phyloP scores from a whole-genome alignment of 2,888 invertebrate species.

The Netelia melanura region DNA sequence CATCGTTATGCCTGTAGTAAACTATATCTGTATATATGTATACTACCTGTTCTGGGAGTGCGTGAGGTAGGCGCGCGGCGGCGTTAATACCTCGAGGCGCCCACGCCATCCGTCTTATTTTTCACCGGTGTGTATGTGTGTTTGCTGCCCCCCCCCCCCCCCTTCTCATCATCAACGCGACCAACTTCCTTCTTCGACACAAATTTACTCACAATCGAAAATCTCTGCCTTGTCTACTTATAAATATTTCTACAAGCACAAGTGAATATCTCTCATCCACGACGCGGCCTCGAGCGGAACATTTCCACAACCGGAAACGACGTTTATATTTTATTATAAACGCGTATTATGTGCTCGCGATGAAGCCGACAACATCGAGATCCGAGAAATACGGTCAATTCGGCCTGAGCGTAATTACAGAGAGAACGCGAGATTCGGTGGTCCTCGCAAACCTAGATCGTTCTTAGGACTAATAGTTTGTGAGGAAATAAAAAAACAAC shows the following conservation, averaged over 20 bases:
- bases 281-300: constrained; percentile 46
- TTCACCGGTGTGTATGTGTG: constrained; percentile 8
- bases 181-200: constrained; percentile 47
- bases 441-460: background rate
- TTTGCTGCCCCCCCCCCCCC: background rate
- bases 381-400: constrained; percentile 59
- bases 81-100: constrained; percentile 62
- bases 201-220: constrained; percentile 49
- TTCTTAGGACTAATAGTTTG: constrained; percentile 24
- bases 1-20: constrained; percentile 57
- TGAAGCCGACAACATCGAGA: constrained; percentile 12
- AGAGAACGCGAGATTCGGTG: constrained; percentile 7
- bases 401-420: constrained; percentile 63
- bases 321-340: constrained; percentile 47
- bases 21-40: constrained; percentile 32
- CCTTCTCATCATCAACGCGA: background rate
- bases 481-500: constrained; percentile 12
- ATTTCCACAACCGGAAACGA: constrained; percentile 60
- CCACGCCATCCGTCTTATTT: constrained; percentile 65
- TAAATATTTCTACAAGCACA: constrained; percentile 12
- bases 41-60: constrained; percentile 44
- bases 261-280: constrained; percentile 4
- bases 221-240: constrained; percentile 49
- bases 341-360: constrained; percentile 31
- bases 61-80: constrained; percentile 56